phyloP scores from a whole-genome alignment of 1,140 invertebrate species.

The Conus ventricosus region DNA sequence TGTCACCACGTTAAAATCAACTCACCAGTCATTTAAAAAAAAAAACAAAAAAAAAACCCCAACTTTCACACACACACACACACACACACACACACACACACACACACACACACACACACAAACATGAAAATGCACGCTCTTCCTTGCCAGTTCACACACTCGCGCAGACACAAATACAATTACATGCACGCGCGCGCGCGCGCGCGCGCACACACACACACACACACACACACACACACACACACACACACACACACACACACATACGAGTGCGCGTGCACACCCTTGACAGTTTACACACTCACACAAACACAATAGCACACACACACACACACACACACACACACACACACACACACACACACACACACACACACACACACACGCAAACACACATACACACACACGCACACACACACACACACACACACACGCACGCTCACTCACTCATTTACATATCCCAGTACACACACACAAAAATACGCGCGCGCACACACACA shows the following conservation, averaged over 20 bases:
- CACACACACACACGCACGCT: not conserved
- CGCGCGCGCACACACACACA: not conserved
- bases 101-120: not conserved
- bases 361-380: not conserved
- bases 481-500: not conserved
- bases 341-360: not conserved
- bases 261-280: not conserved
- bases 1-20: no score
- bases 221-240: not conserved
- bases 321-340: not conserved
- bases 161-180: not conserved
- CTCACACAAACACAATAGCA: no score
- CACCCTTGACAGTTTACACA: not conserved
- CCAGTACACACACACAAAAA: no score
- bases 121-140: not conserved
- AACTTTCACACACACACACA: conserved; percentile 16
- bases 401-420: not conserved
- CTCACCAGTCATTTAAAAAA: no score
- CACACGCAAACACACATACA: not conserved
- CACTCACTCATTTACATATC: no score
- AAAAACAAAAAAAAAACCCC: no score
- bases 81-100: not conserved
- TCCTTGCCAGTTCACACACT: not conserved
- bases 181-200: not conserved
- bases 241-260: not conserved